Evolutionary conservation across 2,113 vertebrate genomes (phyloP).

Genomic region (Sciurus niger): DNA sequence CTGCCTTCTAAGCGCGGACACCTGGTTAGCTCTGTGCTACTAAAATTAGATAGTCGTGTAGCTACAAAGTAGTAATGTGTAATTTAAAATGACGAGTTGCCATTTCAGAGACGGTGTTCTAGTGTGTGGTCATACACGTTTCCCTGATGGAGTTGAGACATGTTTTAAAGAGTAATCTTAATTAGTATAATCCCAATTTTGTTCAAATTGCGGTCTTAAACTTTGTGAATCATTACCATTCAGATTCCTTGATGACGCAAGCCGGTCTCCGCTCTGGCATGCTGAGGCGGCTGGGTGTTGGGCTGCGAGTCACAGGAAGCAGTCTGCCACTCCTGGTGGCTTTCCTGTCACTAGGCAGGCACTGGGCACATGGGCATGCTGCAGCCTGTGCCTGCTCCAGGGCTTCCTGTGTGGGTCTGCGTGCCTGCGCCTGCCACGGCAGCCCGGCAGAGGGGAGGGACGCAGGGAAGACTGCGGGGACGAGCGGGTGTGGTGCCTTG

Average conservation of each 20-base stretch:
- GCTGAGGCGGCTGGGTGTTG: not conserved
- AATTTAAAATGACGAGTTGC: not conserved
- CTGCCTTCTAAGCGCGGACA: not conserved
- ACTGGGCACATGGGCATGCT: rapidly evolving
- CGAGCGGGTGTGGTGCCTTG: too few species aligned
- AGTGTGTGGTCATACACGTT: not conserved
- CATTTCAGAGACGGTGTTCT: not conserved
- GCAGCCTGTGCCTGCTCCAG: not conserved
- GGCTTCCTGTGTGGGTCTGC: not conserved
- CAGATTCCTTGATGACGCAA: not conserved
- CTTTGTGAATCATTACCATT: not conserved
- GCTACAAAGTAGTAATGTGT: too few species aligned
- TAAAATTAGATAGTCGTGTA: not conserved
- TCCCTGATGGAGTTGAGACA: not conserved
- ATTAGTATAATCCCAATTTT: not conserved
- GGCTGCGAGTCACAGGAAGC: not conserved
- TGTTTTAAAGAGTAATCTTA: not conserved
- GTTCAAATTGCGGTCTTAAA: not conserved
- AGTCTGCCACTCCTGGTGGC: not conserved
- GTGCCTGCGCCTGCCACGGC: too few species aligned
- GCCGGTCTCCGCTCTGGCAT: not conserved
- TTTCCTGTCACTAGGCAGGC: not conserved
- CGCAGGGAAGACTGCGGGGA: not conserved
- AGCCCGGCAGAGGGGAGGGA: not conserved
- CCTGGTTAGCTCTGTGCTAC: not conserved